Conservation (phyloP, 2,113 vertebrate genomes). For the Syrrhaptes paradoxus region DNA sequence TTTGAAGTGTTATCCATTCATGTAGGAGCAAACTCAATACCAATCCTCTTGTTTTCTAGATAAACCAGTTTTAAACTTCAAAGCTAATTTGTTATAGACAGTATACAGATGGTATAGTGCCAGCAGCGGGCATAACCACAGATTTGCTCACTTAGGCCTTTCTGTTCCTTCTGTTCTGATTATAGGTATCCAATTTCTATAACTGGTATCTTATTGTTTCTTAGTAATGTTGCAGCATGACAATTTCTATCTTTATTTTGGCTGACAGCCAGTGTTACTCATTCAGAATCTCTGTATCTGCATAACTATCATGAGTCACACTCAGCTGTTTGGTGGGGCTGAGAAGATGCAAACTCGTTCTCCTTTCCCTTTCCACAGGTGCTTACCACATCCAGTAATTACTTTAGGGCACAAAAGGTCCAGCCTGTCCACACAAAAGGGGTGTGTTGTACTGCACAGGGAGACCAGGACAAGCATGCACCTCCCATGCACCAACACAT, state of each 20-base stretch:
- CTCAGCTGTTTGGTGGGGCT: not conserved
- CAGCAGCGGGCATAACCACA: not conserved
- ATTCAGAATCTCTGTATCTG: not conserved
- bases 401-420: not conserved
- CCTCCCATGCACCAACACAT: not conserved
- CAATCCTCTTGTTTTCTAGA: not conserved
- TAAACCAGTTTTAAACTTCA: not conserved
- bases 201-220: not conserved
- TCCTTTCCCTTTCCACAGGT: not conserved
- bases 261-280: not conserved
- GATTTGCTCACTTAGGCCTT: not conserved
- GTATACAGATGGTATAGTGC: not conserved
- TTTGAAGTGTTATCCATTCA: not conserved
- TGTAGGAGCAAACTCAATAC: not conserved
- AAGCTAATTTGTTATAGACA: not conserved
- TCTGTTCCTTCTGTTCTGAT: not conserved
- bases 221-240: not conserved
- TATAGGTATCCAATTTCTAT: not conserved
- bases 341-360: not conserved
- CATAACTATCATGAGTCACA: not conserved
- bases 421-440: not conserved
- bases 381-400: not conserved
- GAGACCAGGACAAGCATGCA: not conserved
- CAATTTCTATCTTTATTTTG: not conserved
- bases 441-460: not conserved